phyloP scores from a whole-genome alignment of 1,140 invertebrate genomes.

The Conopomorpha cramerella region DNA sequence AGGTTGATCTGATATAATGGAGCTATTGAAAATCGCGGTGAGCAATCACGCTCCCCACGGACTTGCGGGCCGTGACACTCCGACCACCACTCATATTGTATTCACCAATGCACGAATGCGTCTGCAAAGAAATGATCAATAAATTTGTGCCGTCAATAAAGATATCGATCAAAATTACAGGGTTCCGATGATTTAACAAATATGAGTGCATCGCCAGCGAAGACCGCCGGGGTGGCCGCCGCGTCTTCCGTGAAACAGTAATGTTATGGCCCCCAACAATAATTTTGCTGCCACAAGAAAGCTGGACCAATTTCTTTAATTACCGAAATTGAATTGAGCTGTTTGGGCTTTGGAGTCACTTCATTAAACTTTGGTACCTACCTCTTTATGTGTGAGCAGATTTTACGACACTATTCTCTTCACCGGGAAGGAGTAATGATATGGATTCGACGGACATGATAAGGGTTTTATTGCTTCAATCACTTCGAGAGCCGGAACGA shows the following conservation, averaged over 20 bases:
- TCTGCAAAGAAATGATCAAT: constrained; percentile 53
- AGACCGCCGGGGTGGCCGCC: constrained; percentile 37
- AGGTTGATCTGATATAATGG: constrained; percentile 49
- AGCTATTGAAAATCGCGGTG: constrained; percentile 52
- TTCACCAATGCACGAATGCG: constrained; percentile 22
- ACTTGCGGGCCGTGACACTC: no score
- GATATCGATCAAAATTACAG: constrained; percentile 61
- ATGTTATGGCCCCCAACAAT: constrained; percentile 36
- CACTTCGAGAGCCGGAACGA: constrained; percentile 16
- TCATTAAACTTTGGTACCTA: constrained; percentile 26
- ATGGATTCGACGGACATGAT: constrained; percentile 15
- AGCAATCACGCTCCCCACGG: no score
- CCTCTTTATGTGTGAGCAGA: constrained; percentile 23
- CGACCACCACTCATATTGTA: constrained; percentile 37
- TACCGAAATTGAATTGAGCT: constrained; percentile 25
- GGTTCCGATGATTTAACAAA: constrained; percentile 55
- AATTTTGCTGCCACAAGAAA: constrained; percentile 31
- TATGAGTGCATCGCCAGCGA: constrained; percentile 34
- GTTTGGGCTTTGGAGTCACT: constrained; percentile 26
- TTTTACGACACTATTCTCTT: constrained; percentile 23
- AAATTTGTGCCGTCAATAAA: constrained; percentile 53
- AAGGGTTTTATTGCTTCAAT: constrained; percentile 23
- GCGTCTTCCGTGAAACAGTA: constrained; percentile 46
- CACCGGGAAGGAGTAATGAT: constrained; percentile 10
- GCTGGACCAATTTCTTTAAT: constrained; percentile 36